Evolutionary conservation across 2,797 vertebrate species (phyloP), one percentile per base, ranked within the genome.

Genomic region (Falco berigora): DNA sequence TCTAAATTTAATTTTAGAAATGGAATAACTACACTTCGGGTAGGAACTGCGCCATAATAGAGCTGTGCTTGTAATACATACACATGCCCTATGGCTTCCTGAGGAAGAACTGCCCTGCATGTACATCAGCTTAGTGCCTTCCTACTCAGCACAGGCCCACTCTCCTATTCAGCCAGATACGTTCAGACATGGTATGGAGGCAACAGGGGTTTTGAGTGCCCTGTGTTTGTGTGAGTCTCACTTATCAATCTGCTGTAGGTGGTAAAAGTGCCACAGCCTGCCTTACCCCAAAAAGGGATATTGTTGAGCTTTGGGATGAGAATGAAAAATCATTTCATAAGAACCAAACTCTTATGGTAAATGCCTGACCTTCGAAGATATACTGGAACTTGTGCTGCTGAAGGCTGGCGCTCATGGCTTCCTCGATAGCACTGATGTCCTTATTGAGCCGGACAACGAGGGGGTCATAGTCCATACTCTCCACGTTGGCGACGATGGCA

Each of bases 351-450:
- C 4, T 0, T 5, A 12, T 3, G 49, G 67, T 25, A 17, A 25
- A n/a, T 2, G 40, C 18, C 97, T 76, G 92, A 99, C 99, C 99
- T 99, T 99, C 99, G 36, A 99, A 99, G 94, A 99, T 99, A 88
- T 99, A 99, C 97, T 99, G 99, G 98, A 99, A 99, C 97, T 99
- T 99, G 98, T 99, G 99, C 96, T 99, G 99, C 98, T 99, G 99
- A 42, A 99, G 98, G 74, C 98, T 99, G 19, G 99, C 98, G 0
- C 99, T 98, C 99, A 99, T 99, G 89, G 98, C 98, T 96, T 99
- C 99, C 92, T 99, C 99, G 5, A 99, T 98, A 93, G 99, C 99
- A 3, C 99, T 99, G 98, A 99, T 99, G 97, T 99, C 99, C 97
- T 99, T 99, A 95, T 99, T 99, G 92, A 99, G 98, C 71, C 98